phyloP scores from a whole-genome alignment of 2,113 vertebrate genomes.

The Phylloscopus trochiloides region DNA sequence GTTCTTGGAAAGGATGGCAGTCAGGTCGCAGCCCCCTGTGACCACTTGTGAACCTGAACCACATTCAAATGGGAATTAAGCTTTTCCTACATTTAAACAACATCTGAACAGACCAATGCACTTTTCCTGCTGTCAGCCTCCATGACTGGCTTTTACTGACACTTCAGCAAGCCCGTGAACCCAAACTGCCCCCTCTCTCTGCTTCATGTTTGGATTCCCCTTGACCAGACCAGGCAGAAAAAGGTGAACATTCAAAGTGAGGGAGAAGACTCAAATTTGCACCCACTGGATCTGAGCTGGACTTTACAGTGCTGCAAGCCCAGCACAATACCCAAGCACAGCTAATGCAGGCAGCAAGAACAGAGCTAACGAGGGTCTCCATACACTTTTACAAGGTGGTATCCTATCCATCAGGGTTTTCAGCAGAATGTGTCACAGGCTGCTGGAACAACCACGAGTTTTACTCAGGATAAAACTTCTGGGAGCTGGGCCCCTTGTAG shows the following conservation, averaged over 20 bases:
- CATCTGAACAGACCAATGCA: not conserved
- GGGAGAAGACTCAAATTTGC: not conserved
- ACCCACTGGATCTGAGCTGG: not conserved
- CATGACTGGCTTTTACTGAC: not conserved
- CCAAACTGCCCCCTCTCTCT: not conserved
- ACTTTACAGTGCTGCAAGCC: not conserved
- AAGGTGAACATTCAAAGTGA: not conserved
- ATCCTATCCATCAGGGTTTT: not conserved
- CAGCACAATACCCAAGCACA: not conserved
- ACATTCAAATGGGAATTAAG: not conserved
- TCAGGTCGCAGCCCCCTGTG: accelerated
- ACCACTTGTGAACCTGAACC: not conserved
- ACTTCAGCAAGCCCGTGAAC: not conserved
- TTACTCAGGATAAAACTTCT: not conserved
- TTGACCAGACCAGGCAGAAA: not conserved
- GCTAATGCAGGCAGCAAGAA: not conserved
- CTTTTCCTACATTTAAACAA: not conserved
- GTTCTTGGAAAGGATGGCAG: not conserved
- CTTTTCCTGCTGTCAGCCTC: not conserved
- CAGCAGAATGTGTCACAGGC: not conserved
- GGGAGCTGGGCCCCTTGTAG: not conserved
- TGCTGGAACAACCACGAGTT: not conserved
- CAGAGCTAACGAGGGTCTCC: not conserved
- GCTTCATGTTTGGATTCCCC: not conserved
- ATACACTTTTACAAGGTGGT: not conserved